Conservation (phyloP, 1,140 invertebrate species). For the Tribolium madens region DNA sequence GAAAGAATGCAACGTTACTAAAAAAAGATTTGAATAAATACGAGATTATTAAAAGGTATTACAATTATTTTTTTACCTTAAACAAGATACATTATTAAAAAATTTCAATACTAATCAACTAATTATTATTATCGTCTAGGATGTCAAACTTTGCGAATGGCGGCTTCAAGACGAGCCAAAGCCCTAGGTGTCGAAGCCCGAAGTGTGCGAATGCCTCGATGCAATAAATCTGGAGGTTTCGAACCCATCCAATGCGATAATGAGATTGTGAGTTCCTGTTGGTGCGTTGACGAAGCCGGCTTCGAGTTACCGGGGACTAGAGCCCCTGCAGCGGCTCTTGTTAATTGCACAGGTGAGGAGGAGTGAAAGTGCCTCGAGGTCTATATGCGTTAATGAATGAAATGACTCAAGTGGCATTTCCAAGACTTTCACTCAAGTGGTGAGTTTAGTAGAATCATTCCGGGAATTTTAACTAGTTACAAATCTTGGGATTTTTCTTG, state of each 20-base stretch:
- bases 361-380: neutral
- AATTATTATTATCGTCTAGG: slow-evolving; percentile 64
- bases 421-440: too few species aligned
- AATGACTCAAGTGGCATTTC: neutral
- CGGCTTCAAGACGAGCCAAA: slow-evolving; percentile 74
- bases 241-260: slow-evolving; percentile 82
- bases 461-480: neutral
- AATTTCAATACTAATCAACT: too few species aligned
- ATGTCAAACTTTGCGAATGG: slow-evolving; percentile 76
- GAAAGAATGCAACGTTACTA: too few species aligned
- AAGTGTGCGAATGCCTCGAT: slow-evolving; percentile 75
- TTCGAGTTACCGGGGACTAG: slow-evolving; percentile 83
- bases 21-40: too few species aligned
- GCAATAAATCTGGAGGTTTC: slow-evolving; percentile 78
- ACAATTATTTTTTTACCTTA: too few species aligned
- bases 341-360: slow-evolving; percentile 79
- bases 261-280: slow-evolving; percentile 76
- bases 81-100: too few species aligned
- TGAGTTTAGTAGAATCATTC: too few species aligned
- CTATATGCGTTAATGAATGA: neutral
- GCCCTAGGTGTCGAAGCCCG: slow-evolving; percentile 68
- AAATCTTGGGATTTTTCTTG: slow-evolving; percentile 9
- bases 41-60: too few species aligned
- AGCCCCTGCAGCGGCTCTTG: slow-evolving; percentile 71
- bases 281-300: slow-evolving; percentile 84